These are phyloP conservation scores for Euglossa dilemma DNA, from an alignment of 1,140 invertebrate genomes.

Conservation along the genomic window DNA sequence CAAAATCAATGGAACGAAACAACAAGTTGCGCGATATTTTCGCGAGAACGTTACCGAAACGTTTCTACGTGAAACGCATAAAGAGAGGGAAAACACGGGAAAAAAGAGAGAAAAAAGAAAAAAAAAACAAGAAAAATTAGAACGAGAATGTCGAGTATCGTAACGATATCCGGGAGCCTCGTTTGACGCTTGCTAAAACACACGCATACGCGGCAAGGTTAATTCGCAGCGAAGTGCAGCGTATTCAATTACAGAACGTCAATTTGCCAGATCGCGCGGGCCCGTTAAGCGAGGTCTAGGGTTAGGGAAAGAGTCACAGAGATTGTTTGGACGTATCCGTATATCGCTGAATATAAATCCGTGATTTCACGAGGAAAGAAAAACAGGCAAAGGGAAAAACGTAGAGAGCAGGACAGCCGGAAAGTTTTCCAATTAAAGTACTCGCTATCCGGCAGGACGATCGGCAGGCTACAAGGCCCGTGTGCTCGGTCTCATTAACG, in stretches of 20 bases:
- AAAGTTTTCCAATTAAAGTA: constrained; percentile 71
- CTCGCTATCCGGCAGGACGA: constrained; percentile 56
- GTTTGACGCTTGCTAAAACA: neutral
- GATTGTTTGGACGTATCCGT: constrained; percentile 13
- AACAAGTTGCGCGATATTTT: neutral
- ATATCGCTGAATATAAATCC: constrained; percentile 58
- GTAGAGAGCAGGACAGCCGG: constrained; percentile 43
- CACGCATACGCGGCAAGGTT: neutral
- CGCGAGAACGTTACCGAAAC: no score
- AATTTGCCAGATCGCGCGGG: neutral
- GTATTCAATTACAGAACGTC: neutral
- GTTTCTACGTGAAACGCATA: no score
- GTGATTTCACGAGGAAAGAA: constrained; percentile 47
- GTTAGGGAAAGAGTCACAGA: neutral
- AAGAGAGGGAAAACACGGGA: no score
- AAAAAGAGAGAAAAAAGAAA: no score
- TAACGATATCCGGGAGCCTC: neutral
- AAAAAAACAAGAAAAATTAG: no score
- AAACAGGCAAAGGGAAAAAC: constrained; percentile 21
- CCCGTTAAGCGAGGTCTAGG: neutral
- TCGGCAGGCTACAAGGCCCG: constrained; percentile 54
- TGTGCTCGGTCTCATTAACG: constrained; percentile 68
- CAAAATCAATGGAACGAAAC: no score
- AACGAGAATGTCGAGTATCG: neutral
- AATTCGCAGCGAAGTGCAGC: neutral